Base-by-base conservation (phyloP, 2,797 vertebrate species). In the Cyclopterus lumpus region DNA sequence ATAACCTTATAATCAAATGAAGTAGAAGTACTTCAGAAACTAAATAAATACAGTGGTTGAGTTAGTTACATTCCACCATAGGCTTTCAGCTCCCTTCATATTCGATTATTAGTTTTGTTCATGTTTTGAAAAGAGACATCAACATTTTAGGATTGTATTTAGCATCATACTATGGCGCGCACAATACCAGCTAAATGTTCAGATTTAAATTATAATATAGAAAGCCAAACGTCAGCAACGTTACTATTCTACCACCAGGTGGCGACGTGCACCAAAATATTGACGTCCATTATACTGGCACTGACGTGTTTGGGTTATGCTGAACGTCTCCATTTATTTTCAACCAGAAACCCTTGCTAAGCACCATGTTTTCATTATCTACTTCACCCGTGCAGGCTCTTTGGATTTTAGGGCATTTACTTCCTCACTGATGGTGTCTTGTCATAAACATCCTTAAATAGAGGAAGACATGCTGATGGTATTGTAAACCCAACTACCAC, bases 241-340 rank as follows among this genome's bases (percentile, higher is more conserved):
- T 2, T 3, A 8, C 10, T 3, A 6, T 0, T 3, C 3, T 8
- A 18, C 78, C 94, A 86, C 88, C 82, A 90, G 93, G 58, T 90
- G 86, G 86, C 75, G 57, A 12, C 86, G 73, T 84, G 55, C 77
- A 79, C 73, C 70, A 80, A 84, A 14, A 64, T 32, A 58, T 74
- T 57, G 32, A 46, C 24, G 32, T 3, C 22, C 7, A 4, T 22
- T 8, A 24, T 54, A 22, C 22, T 12, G 14, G 49, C 65, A 4
- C 18, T 82, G 83, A 87, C 67, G 76, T 82, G 60, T 82, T 75
- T 7, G 9, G 42, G 51, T 72, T 54, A 32, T 54, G 69, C 58
- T 70, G n/a, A 74, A 71, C 54, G 8, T 42, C 59, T 75, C 44
- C 8, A 46, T 81, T 71, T 64, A 75, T 73, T 79, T 79, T 44